Conservation (phyloP, 1,140 invertebrate genomes). For the Pseudomyrmex gracilis region DNA sequence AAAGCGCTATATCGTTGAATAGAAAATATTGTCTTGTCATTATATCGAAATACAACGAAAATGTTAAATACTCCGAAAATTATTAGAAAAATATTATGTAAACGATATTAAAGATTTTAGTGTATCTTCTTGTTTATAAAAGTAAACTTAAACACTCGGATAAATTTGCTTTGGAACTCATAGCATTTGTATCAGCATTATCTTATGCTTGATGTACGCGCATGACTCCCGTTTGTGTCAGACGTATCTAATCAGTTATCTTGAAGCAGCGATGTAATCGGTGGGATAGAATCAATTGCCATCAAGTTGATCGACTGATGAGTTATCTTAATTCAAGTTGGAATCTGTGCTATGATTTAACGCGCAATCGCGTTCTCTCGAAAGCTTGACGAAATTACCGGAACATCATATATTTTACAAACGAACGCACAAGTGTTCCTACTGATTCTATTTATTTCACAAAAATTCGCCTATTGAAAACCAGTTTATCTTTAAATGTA, state of each 20-base stretch:
- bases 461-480: constrained; percentile 1
- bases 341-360: constrained; percentile 27
- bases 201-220: constrained; percentile 18
- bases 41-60: background rate
- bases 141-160: background rate
- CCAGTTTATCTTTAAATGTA: constrained; percentile 6
- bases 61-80: background rate
- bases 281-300: constrained; percentile 56
- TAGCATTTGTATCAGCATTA: no score
- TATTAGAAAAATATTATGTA: background rate
- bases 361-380: constrained; percentile 14
- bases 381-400: constrained; percentile 26
- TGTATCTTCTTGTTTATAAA: background rate
- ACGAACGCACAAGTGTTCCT: background rate
- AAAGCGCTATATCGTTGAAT: background rate
- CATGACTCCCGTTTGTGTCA: constrained; percentile 37
- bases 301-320: constrained; percentile 37
- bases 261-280: constrained; percentile 38
- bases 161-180: background rate
- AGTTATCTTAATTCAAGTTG: constrained; percentile 32
- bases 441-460: background rate
- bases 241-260: constrained; percentile 39
- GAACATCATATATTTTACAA: constrained; percentile 33
- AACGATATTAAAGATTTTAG: background rate
- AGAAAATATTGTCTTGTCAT: background rate